Evolutionary conservation across 2,113 vertebrate species (phyloP), one percentile per base, ranked within the genome.

Genomic region (Hippocampus guttulatus): DNA sequence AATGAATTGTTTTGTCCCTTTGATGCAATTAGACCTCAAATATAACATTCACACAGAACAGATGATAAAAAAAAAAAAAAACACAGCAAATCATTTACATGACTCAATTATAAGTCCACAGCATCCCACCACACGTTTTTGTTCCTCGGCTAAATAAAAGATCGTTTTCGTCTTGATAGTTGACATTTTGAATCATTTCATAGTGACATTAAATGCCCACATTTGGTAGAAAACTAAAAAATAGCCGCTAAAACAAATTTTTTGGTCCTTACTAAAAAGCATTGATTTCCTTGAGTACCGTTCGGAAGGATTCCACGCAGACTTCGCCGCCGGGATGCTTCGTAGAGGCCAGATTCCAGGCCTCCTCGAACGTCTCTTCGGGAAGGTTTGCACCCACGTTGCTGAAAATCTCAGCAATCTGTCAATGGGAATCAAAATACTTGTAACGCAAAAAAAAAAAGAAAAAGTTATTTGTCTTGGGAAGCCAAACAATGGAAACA

Each of bases 401-500:
- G 68, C 30, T 73, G 78, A 96, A 88, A 81, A 99, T 90, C 55
- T 86, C 77, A 64, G 88, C 75, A 75, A 98, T 94, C 96, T 97
- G 85, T 64, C 75, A 84, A 70, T 51, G 8, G 77, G 33, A 68
- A 45, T 12, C 41, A 8, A 7, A 30, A 61, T 30, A 27, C n/a
- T 61, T 61, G n/a, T 30, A 5, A 27, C 27, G 23, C 27, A 30
- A 60, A 3, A 10, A 60, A 60, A 58, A 60, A 60, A 25, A 27
- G 2, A n/a, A n/a, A n/a, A n/a, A n/a, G n/a, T n/a, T 27, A 1
- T 27, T 27, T 27, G 25, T 27, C 25, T 27, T 27, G 25, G 25
- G 25, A 27, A 27, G 25, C 25, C 25, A 27, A 27, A 27, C 25
- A 27, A 27, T 27, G 25, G 25, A 27, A 27, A 27, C 25, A 1